These are phyloP conservation scores for Watsonalla binaria DNA, from an alignment of 2,888 invertebrate species.

Conservation along the genomic window DNA sequence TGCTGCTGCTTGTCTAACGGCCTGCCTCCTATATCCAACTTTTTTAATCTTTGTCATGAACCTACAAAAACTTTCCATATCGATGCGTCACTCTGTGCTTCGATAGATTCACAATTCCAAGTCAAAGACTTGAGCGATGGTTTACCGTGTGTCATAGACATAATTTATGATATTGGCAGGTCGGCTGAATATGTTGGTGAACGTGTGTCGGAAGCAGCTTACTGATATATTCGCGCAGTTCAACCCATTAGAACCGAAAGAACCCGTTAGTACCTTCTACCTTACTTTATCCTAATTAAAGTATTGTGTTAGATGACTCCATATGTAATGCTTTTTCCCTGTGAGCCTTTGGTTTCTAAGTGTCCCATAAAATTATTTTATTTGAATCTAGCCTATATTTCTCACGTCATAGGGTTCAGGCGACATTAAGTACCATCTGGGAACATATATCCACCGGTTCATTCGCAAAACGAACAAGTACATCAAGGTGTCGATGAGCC, in stretches of 20 bases:
- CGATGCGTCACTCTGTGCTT: too few relatives aligned
- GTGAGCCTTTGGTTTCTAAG: too few relatives aligned
- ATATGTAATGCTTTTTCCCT: too few relatives aligned
- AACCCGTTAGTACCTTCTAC: slow-evolving; percentile 70
- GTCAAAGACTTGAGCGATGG: too few relatives aligned
- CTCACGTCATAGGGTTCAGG: slow-evolving; percentile 82
- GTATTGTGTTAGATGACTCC: too few relatives aligned
- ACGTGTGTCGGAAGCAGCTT: slow-evolving; percentile 94
- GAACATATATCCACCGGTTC: slow-evolving; percentile 89
- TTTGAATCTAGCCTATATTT: not conserved
- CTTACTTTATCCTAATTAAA: too few relatives aligned
- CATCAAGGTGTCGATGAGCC: slow-evolving; percentile 91
- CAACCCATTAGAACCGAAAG: slow-evolving; percentile 88
- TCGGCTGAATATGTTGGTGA: slow-evolving; percentile 90
- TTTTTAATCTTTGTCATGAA: too few relatives aligned
- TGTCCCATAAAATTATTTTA: not conserved
- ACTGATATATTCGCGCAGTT: slow-evolving; percentile 96
- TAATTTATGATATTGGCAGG: slow-evolving; percentile 58
- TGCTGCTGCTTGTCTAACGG: too few relatives aligned
- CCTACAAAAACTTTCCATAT: too few relatives aligned
- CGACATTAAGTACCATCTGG: slow-evolving; percentile 96
- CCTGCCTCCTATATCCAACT: too few relatives aligned
- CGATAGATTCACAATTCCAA: too few relatives aligned
- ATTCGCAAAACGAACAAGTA: slow-evolving; percentile 86
- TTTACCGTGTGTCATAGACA: not conserved